A percentile compares a stretch with the other conserved stretches of the same genome.
phyloP scores from a whole-genome alignment of 2,888 invertebrate genomes.

The Eucriotettix oculatus region DNA sequence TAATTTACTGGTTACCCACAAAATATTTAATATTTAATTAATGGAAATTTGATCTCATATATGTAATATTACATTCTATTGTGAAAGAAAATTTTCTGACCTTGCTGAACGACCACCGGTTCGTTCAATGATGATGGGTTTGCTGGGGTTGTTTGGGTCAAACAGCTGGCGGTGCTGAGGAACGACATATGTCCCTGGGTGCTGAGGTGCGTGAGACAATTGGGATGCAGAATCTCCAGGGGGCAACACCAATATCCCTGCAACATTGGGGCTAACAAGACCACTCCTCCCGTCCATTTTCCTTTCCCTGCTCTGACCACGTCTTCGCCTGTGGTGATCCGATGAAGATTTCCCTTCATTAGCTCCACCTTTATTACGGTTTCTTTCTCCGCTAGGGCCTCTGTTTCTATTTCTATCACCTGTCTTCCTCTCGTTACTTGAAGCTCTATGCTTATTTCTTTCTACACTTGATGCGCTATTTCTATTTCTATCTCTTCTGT shows the following conservation, averaged over 20 bases:
- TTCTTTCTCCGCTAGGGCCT: neutral
- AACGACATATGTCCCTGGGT: neutral
- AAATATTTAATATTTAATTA: neutral
- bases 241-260: neutral
- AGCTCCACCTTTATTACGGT: neutral
- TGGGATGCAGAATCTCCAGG: neutral
- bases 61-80: neutral
- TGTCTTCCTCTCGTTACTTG: neutral
- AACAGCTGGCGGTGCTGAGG: conserved; percentile 33
- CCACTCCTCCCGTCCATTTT: neutral
- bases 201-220: neutral
- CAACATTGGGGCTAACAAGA: conserved; percentile 21
- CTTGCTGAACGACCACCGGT: conserved; percentile 24
- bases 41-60: neutral
- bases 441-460: neutral
- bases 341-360: neutral
- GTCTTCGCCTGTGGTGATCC: conserved; percentile 2
- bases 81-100: neutral
- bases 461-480: neutral
- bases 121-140: conserved; percentile 49
- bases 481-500: neutral
- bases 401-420: neutral
- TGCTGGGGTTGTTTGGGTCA: conserved; percentile 47
- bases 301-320: neutral
- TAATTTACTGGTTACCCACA: too few relatives aligned